Conservation (phyloP, 2,797 vertebrate species). For the Tinamus major region DNA sequence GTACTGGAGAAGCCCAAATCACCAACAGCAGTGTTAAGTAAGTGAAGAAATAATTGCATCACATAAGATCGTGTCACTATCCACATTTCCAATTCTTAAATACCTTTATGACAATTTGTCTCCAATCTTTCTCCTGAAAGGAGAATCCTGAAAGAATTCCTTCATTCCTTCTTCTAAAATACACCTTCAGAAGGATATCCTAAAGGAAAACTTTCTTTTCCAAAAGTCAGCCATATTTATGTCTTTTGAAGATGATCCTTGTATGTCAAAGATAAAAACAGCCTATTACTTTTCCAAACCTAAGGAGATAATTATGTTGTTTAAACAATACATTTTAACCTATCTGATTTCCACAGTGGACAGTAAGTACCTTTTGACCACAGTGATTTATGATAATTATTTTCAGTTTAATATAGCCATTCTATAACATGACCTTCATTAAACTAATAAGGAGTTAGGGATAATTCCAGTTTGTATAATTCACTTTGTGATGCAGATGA, state of each 20-base stretch:
- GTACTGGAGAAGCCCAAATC: neutral
- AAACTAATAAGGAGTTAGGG: neutral
- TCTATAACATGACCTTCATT: constrained; percentile 22
- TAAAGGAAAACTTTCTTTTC: neutral
- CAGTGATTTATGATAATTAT: neutral
- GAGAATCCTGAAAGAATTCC: neutral
- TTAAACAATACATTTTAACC: no score
- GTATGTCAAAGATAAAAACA: neutral
- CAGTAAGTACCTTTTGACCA: neutral
- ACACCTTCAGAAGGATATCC: neutral
- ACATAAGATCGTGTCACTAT: neutral
- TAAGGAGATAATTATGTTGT: no score
- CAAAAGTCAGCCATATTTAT: neutral
- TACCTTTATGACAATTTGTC: neutral
- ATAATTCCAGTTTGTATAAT: constrained; percentile 16
- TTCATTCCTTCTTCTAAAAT: neutral
- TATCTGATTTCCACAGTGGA: constrained; percentile 14
- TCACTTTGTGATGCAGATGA: neutral
- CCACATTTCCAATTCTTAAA: neutral
- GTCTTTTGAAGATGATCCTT: neutral
- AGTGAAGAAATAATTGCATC: neutral
- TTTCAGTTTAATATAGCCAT: constrained; percentile 9
- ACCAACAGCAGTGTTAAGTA: neutral
- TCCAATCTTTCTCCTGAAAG: neutral
- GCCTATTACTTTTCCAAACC: no score